A percentile compares a stretch with the other conserved stretches of the same genome.
These are phyloP conservation scores for Galago senegalensis DNA, from an alignment of 2,797 vertebrate genomes.

Conservation along the genomic window DNA sequence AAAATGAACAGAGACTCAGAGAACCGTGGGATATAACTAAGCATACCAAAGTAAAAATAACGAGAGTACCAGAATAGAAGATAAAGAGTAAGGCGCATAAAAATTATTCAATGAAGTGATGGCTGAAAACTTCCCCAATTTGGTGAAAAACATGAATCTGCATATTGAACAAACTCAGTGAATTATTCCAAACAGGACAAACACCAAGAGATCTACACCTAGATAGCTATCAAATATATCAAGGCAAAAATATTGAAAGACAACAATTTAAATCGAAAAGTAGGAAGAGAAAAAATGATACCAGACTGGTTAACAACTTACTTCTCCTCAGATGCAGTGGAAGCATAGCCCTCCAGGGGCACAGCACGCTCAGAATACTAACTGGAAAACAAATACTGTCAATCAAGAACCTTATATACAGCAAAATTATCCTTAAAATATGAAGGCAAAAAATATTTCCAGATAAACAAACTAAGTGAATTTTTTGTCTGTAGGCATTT, in stretches of 20 bases:
- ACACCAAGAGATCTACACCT: neutral
- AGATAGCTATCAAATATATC: neutral
- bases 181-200: neutral
- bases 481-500: neutral
- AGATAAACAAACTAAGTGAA: neutral
- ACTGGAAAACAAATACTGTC: neutral
- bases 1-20: neutral
- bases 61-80: neutral
- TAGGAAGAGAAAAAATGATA: neutral
- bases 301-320: neutral
- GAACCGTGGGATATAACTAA: neutral
- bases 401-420: neutral
- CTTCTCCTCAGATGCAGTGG: neutral
- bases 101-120: neutral
- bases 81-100: neutral
- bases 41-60: neutral
- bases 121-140: neutral
- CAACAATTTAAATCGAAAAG: slow-evolving; percentile 9
- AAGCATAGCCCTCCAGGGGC: neutral
- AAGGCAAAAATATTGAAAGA: neutral
- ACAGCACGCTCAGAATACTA: neutral
- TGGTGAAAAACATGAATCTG: neutral
- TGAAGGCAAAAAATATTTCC: neutral
- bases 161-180: neutral
- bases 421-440: neutral